Evolutionary conservation across 2,797 vertebrate genomes (phyloP).

Genomic region (Sphenopsis melanotis): DNA sequence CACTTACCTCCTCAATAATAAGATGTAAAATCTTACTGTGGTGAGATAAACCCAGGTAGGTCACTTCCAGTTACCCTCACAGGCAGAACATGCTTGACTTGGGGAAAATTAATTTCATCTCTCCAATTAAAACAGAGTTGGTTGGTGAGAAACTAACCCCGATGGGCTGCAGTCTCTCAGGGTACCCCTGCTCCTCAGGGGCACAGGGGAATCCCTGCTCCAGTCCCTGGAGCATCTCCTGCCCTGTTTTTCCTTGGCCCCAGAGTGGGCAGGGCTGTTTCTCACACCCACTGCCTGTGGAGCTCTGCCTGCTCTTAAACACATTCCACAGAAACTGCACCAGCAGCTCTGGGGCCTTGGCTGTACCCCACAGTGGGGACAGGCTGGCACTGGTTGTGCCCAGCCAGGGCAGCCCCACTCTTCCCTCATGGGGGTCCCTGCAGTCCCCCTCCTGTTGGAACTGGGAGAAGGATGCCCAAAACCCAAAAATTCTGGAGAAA

Average conservation of each 20-base stretch:
- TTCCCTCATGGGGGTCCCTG: not conserved
- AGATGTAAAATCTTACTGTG: not conserved
- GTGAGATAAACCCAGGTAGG: not conserved
- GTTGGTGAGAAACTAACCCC: not conserved
- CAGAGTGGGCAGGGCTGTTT: not conserved
- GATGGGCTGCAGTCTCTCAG: not conserved
- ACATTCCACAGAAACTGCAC: rapidly evolving
- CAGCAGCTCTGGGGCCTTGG: not conserved
- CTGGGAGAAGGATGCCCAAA: no score
- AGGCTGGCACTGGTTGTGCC: not conserved
- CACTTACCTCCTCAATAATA: not conserved
- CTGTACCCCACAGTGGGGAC: rapidly evolving
- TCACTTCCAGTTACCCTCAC: not conserved
- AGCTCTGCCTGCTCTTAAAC: not conserved
- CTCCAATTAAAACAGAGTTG: not conserved
- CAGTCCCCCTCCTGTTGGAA: no score
- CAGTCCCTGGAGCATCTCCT: rapidly evolving
- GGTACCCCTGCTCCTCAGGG: not conserved
- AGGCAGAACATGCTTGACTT: not conserved
- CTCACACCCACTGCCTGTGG: not conserved
- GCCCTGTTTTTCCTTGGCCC: no score
- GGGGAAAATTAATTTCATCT: not conserved
- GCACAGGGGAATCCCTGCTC: not conserved
- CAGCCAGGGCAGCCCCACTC: rapidly evolving
- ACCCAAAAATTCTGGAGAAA: not conserved